phyloP scores from a whole-genome alignment of 2,113 vertebrate genomes.

The Dascyllus trimaculatus region DNA sequence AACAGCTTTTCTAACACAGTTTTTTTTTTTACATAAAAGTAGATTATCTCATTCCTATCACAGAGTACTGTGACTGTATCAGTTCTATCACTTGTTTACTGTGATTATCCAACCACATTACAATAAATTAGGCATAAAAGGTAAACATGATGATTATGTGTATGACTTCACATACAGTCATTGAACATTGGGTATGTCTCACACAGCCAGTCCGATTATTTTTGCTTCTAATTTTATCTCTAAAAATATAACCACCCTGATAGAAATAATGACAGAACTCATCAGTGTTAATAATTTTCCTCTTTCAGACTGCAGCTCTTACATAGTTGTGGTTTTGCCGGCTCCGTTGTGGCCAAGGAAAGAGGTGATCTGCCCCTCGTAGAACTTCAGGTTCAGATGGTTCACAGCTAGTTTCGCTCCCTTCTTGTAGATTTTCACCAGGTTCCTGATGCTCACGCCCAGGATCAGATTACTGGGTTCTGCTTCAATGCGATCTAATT shows the following conservation, averaged over 20 bases:
- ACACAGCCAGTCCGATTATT: not conserved
- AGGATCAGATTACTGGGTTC: slow-evolving; percentile 81
- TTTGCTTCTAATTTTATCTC: not conserved
- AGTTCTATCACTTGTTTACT: not conserved
- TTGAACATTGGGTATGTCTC: not conserved
- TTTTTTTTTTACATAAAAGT: too few species aligned
- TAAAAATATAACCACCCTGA: not conserved
- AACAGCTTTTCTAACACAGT: not conserved
- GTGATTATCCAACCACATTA: not conserved
- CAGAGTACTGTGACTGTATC: not conserved
- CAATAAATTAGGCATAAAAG: not conserved
- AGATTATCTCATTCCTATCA: not conserved
- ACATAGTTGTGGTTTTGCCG: slow-evolving; percentile 95
- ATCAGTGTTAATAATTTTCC: not conserved
- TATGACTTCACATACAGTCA: not conserved
- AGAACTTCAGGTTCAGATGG: slow-evolving; percentile 92
- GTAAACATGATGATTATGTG: not conserved
- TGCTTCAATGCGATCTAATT: slow-evolving; percentile 87
- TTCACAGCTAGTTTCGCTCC: slow-evolving; percentile 86
- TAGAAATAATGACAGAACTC: not conserved
- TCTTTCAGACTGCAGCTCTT: slow-evolving; percentile 58
- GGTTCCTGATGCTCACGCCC: slow-evolving; percentile 86
- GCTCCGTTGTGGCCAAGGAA: slow-evolving; percentile 94
- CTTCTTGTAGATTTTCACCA: slow-evolving; percentile 90
- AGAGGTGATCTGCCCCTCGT: slow-evolving; percentile 92